Evolutionary conservation across 2,797 vertebrate genomes (phyloP), one percentile per base, ranked within the genome.

Genomic region (Chaenodraco wilsoni): DNA sequence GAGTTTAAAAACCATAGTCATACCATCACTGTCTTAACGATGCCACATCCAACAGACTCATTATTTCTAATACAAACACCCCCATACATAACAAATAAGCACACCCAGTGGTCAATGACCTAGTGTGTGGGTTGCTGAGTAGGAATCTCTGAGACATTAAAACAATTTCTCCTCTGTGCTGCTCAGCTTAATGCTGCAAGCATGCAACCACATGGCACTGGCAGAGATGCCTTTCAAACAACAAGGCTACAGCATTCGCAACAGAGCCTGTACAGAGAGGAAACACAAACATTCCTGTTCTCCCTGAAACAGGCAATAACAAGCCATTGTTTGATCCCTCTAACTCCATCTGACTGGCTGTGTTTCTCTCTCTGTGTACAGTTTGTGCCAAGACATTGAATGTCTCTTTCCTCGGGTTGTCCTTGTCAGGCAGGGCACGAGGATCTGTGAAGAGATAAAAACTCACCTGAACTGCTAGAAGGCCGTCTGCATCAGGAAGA

Each of bases 391-490:
- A 49, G 40, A 44, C 14, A 17, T 37, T 21, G 7, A n/a, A 57
- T n/a, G 17, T 76, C 21, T 59, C 27, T 17, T 76, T 64, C 64
- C 17, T 60, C 55, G 21, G 3, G 0, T 66, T 16, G 46, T 41
- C 4, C n/a, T 59, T 9, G 12, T 57, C 37, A 56, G 50, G 13
- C 23, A 56, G n/a, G 27, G 27, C 27, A 27, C 27, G 27, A 51
- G 59, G 61, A 54, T 19, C 60, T 1, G 6, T 55, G 69, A 11
- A 31, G 19, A 0, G 21, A 44, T 2, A 37, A 63, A 19, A 49
- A 51, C 92, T 93, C 72, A 96, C 95, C 95, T 96, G 95, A 57
- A 96, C 95, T 33, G 95, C 94, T 3, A 96, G 88, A 33, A 95
- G 91, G 50, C 95, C 95, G 4, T 95, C 95, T 4, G 90, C 81